Evolutionary conservation across 2,113 vertebrate species (phyloP).

Genomic region (Nanger granti): DNA sequence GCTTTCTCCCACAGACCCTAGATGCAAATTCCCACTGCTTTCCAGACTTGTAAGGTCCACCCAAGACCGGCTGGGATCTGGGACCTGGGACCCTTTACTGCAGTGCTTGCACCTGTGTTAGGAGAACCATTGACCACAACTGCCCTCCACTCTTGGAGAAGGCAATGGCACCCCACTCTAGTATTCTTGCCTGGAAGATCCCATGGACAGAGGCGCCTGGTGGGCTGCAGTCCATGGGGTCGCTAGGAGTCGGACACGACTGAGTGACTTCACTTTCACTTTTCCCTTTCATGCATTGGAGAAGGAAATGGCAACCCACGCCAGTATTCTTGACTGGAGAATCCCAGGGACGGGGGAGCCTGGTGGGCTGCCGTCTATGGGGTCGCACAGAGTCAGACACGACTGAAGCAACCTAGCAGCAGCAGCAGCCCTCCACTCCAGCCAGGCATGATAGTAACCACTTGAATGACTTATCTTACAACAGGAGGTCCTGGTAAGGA

Average conservation of each 20-base stretch:
- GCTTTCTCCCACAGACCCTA: not conserved
- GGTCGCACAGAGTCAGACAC: too few species aligned
- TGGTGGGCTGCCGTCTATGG: too few species aligned
- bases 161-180: too few species aligned
- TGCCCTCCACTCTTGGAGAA: not conserved
- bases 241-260: accelerated
- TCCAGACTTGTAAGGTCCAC: not conserved
- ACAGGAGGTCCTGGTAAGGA: not conserved
- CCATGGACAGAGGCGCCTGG: too few species aligned
- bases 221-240: too few species aligned
- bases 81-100: not conserved
- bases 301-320: too few species aligned
- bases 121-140: not conserved
- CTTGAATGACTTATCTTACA: not conserved
- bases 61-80: not conserved
- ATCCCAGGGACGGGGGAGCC: too few species aligned
- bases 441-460: not conserved
- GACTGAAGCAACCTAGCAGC: too few species aligned
- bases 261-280: too few species aligned
- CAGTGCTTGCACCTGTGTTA: not conserved
- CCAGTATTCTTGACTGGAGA: too few species aligned
- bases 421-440: not conserved
- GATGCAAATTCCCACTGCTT: not conserved
- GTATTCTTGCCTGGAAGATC: too few species aligned
- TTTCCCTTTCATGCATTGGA: too few species aligned